Evolutionary conservation across 1,140 invertebrate genomes (phyloP).

Genomic region (Galleria mellonella): DNA sequence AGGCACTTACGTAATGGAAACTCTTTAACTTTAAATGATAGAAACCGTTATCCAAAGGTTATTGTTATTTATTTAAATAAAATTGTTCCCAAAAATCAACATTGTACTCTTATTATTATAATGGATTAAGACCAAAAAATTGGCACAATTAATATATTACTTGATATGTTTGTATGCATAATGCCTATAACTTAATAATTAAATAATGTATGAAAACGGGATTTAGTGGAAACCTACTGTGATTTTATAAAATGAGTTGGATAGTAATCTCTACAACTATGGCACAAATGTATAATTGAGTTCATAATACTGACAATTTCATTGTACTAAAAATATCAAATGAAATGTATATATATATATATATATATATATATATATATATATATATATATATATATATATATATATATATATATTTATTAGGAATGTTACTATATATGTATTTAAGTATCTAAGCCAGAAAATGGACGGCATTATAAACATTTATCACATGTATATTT

Average conservation of each 20-base stretch:
- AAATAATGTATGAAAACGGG: too few relatives aligned
- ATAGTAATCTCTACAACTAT: constrained; percentile 2
- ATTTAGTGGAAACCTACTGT: too few relatives aligned
- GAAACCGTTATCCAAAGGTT: too few relatives aligned
- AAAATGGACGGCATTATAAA: background rate
- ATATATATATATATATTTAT: background rate
- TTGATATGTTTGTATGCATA: too few relatives aligned
- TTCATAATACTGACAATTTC: constrained; percentile 11
- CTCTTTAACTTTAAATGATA: too few relatives aligned
- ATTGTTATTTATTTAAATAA: too few relatives aligned
- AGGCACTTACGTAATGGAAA: too few relatives aligned
- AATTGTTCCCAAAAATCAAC: background rate
- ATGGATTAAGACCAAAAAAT: background rate
- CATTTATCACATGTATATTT: background rate
- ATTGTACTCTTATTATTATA: background rate
- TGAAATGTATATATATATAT: background rate
- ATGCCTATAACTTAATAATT: background rate
- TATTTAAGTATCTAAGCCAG: background rate
- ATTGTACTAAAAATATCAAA: background rate
- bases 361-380: background rate
- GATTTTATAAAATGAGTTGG: background rate
- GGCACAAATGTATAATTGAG: constrained; percentile 5
- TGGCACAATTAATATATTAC: too few relatives aligned
- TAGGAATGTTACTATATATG: too few relatives aligned
- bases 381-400: background rate